These are phyloP conservation scores for Hypanus sabinus DNA, from an alignment of 2,113 vertebrate species.

Conservation along the genomic window DNA sequence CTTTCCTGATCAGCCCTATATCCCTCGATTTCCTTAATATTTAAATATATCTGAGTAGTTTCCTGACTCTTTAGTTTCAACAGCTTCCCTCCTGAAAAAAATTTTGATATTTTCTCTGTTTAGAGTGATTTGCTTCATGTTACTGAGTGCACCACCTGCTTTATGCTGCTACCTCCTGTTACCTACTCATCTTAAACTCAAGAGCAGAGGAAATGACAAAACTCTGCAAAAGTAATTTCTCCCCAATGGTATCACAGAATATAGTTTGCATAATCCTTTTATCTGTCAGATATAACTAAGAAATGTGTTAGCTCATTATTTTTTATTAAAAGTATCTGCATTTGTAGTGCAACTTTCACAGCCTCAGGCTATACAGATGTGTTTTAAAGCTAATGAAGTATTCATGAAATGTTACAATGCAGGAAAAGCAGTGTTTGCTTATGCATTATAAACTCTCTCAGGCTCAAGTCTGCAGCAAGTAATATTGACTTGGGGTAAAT, in stretches of 20 bases:
- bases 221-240: not conserved
- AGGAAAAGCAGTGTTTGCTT: too few relatives aligned
- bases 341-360: too few relatives aligned
- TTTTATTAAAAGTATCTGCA: not conserved
- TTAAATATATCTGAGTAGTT: not conserved
- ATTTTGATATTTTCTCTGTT: not conserved
- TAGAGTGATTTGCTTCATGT: not conserved
- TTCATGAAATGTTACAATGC: too few relatives aligned
- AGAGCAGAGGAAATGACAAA: not conserved
- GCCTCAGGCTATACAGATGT: too few relatives aligned
- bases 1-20: too few relatives aligned
- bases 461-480: too few relatives aligned
- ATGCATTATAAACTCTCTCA: too few relatives aligned
- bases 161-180: slow-evolving; percentile 12
- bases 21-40: too few relatives aligned
- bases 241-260: not conserved
- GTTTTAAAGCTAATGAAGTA: too few relatives aligned
- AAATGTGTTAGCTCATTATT: not conserved
- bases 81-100: slow-evolving; percentile 1
- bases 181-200: not conserved
- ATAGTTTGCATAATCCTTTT: not conserved
- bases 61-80: not conserved
- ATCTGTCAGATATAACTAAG: not conserved
- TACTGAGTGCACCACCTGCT: not conserved
- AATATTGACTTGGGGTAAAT: too few relatives aligned